Conservation (phyloP, 2,113 vertebrate species). For the Anarhynchus alexandrinus region DNA sequence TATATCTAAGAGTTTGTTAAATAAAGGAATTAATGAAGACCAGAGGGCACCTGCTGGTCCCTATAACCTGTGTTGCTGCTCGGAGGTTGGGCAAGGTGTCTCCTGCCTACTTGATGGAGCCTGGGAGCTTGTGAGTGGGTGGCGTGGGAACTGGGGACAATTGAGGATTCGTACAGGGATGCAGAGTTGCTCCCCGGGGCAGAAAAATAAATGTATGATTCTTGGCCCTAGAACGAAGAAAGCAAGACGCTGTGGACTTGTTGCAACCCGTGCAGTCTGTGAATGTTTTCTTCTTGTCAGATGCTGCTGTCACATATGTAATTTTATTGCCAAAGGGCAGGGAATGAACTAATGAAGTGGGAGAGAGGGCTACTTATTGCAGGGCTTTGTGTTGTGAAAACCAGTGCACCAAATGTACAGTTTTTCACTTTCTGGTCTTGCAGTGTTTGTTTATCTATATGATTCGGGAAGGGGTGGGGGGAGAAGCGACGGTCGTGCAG, state of each 20-base stretch:
- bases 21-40: neutral
- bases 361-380: neutral
- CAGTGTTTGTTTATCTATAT: neutral
- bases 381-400: neutral
- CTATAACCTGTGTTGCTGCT: neutral
- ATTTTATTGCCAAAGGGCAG: constrained; percentile 37
- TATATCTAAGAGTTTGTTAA: neutral
- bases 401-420: neutral
- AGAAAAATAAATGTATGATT: constrained; percentile 24
- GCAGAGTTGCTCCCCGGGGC: constrained; percentile 31
- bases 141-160: constrained; percentile 55
- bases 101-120: neutral
- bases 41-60: neutral
- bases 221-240: constrained; percentile 43
- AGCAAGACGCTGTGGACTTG: constrained; percentile 2
- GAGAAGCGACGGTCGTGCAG: neutral
- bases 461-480: neutral
- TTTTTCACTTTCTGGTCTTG: neutral
- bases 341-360: neutral
- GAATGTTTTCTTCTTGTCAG: constrained; percentile 49
- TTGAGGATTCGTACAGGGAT: neutral
- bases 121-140: constrained; percentile 49
- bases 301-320: constrained; percentile 41
- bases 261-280: constrained; percentile 38
- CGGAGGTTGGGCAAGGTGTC: neutral